phyloP scores from a whole-genome alignment of 1,140 invertebrate species.

The Drosophila mauritiana region DNA sequence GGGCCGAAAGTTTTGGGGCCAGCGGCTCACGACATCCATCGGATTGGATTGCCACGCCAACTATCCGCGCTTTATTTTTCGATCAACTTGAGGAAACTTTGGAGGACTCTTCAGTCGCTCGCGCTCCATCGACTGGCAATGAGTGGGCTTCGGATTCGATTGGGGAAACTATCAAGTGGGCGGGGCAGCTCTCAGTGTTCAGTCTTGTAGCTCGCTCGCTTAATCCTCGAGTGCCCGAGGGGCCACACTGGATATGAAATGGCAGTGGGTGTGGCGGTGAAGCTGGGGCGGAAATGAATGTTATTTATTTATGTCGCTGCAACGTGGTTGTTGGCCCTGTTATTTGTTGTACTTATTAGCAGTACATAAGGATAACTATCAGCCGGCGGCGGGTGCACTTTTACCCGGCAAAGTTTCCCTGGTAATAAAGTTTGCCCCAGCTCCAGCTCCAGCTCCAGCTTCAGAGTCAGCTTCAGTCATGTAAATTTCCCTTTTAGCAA shows the following conservation, averaged over 20 bases:
- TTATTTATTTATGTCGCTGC: slow-evolving; percentile 53
- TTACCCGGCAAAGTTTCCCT: slow-evolving; percentile 18
- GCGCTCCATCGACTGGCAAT: slow-evolving; percentile 52
- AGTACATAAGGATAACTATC: slow-evolving; percentile 62
- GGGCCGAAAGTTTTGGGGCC: slow-evolving; percentile 5
- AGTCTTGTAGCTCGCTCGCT: slow-evolving; percentile 29
- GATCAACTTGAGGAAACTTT: slow-evolving; percentile 53
- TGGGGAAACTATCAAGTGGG: slow-evolving; percentile 50
- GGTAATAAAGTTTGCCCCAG: slow-evolving; percentile 44
- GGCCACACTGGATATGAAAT: not conserved
- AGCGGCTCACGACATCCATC: not conserved
- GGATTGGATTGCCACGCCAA: not conserved
- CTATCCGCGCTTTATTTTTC: slow-evolving; percentile 41
- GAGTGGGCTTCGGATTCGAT: slow-evolving; percentile 35
- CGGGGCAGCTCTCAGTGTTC: slow-evolving; percentile 6
- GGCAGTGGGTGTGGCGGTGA: not conserved
- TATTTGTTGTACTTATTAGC: slow-evolving; percentile 62
- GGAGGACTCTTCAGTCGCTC: slow-evolving; percentile 36
- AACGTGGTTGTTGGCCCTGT: slow-evolving; percentile 33
- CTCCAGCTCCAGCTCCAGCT: slow-evolving; percentile 10
- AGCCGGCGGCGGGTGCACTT: slow-evolving; percentile 38
- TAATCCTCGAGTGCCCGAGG: slow-evolving; percentile 32
- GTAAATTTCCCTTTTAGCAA: slow-evolving; percentile 46
- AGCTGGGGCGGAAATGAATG: slow-evolving; percentile 11
- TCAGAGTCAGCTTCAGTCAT: slow-evolving; percentile 11